Base-by-base conservation (phyloP, 2,888 invertebrate species). In the Choristoneura rosaceana region DNA sequence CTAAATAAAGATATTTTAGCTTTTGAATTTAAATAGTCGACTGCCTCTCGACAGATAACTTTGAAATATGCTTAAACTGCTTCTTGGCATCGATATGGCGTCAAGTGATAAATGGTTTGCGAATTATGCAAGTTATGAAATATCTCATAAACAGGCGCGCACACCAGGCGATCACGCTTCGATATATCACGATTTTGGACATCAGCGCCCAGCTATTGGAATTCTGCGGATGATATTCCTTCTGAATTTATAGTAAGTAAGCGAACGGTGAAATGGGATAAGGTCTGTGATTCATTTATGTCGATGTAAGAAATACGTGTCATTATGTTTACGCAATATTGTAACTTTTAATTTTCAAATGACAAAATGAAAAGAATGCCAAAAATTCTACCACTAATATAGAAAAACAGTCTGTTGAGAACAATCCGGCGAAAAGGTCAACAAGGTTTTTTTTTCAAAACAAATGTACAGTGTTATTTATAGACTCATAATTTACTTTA, bases 141-240 rank as follows among this genome's bases (percentile, higher is more conserved):
- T 91, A 92, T 92, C 87, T 91, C 87, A 92, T 91, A 92, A 91
- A 92, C 91, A 93, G 89, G 82, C 86, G 85, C 74, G 76, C 78
- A 74, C 81, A 76, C 77, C 78, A 81, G 80, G 80, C 87, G 85
- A 83, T 82, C 83, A 77, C 82, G 83, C 82, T 77, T 81, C 92
- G 87, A 93, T 93, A 92, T 91, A 92, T 93, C 92, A 93, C 84
- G 80, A 84, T 86, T 90, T 88, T 87, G 89, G 91, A 91, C 92
- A 89, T 88, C 87, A 88, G 85, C 87, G 87, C 86, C 85, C 84
- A 81, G 81, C 85, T 89, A 91, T 91, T 92, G 88, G 88, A 89
- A 90, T 90, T 88, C 89, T 89, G 87, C 87, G 85, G 87, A 89
- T 89, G 88, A 88, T 87, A 84, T 89, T 87, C 85, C 83, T 84